A percentile compares a stretch with the other conserved stretches of the same genome.
These are phyloP conservation scores for Spheniscus mendiculus DNA, from an alignment of 2,113 vertebrate genomes.

Conservation along the genomic window DNA sequence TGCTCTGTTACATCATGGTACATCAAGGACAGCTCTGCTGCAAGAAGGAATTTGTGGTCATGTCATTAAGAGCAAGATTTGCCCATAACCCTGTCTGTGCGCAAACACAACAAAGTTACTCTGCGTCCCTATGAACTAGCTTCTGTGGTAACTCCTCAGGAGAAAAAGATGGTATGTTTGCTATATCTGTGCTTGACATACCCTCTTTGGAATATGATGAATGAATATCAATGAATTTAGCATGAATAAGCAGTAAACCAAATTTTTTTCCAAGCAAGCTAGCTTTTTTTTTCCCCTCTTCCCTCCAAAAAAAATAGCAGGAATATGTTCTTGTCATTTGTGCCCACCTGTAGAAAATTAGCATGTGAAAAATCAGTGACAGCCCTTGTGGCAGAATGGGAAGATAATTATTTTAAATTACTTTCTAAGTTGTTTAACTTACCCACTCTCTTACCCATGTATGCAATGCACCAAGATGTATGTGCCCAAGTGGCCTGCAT, in stretches of 20 bases:
- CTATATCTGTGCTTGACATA: background rate
- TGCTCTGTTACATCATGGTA: background rate
- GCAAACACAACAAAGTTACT: background rate
- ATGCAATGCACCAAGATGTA: background rate
- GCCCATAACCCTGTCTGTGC: background rate
- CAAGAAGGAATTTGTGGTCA: background rate
- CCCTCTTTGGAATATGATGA: background rate
- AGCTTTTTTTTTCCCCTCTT: background rate
- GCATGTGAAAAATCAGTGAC: background rate
- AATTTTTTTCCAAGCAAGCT: background rate
- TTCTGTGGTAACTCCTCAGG: background rate
- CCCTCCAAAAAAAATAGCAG: background rate
- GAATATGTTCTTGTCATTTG: background rate
- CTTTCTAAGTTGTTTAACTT: background rate
- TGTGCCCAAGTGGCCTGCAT: background rate
- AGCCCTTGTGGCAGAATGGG: background rate
- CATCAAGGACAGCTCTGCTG: background rate
- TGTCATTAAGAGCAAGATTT: background rate
- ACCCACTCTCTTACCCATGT: background rate
- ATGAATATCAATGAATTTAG: background rate
- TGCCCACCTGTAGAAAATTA: background rate
- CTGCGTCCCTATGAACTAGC: background rate
- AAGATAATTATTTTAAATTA: background rate
- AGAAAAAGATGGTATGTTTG: background rate
- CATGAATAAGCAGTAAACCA: background rate